These are phyloP conservation scores for Beris chalybata DNA, from an alignment of 2,888 invertebrate species.

Conservation along the genomic window DNA sequence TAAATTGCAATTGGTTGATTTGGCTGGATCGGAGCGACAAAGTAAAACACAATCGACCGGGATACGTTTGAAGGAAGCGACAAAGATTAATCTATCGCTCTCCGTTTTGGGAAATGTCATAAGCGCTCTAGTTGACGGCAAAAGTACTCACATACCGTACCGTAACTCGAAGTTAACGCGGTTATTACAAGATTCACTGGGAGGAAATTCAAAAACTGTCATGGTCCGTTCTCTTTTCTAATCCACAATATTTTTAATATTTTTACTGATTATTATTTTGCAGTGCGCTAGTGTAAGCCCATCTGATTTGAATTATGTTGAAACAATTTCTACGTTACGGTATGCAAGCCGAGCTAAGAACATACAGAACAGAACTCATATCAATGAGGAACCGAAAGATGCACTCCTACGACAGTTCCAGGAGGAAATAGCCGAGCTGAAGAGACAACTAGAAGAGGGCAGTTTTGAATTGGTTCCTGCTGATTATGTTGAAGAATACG, in stretches of 20 bases:
- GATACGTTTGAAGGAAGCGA: constrained; percentile 91
- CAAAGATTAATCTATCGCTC: constrained; percentile 96
- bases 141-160: constrained; percentile 96
- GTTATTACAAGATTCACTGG: constrained; percentile 92
- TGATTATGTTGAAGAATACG: constrained; percentile 59
- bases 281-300: constrained; percentile 98
- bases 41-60: constrained; percentile 96
- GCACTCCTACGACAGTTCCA: constrained; percentile 94
- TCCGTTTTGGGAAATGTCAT: constrained; percentile 98
- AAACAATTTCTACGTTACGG: constrained; percentile 92
- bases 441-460: constrained; percentile 78
- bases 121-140: constrained; percentile 96
- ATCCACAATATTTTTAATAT: constrained; percentile 3
- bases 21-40: constrained; percentile 97
- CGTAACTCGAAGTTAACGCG: constrained; percentile 96
- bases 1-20: constrained; percentile 94
- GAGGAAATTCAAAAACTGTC: constrained; percentile 94
- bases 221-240: constrained; percentile 65
- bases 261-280: constrained; percentile 28
- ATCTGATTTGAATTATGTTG: constrained; percentile 94
- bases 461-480: constrained; percentile 52
- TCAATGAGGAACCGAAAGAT: constrained; percentile 98
- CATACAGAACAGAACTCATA: constrained; percentile 92
- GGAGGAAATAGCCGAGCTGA: constrained; percentile 90
- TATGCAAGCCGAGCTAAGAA: constrained; percentile 98